A percentile compares a stretch with the other conserved stretches of the same genome.
Evolutionary conservation across 2,113 vertebrate species (phyloP).

Genomic region (Penelope pileata): DNA sequence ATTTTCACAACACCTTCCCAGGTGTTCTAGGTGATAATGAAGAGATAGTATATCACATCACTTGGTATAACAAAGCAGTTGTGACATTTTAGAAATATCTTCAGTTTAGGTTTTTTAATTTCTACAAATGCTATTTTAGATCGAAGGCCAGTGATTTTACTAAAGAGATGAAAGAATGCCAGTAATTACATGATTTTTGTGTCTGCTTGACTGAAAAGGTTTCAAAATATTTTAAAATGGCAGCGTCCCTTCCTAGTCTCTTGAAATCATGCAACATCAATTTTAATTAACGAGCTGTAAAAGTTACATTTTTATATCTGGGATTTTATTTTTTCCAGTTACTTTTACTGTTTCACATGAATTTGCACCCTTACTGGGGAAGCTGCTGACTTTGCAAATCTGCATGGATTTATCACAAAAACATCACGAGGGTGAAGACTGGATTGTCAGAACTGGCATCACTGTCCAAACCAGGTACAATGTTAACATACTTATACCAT

Average conservation of each 20-base stretch:
- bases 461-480: neutral
- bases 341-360: conserved; percentile 43
- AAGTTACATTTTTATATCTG: conserved; percentile 53
- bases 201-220: conserved; percentile 61
- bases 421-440: neutral
- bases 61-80: conserved; percentile 74
- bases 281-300: conserved; percentile 58
- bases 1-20: conserved; percentile 78
- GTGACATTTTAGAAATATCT: conserved; percentile 87
- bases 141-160: conserved; percentile 62
- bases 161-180: conserved; percentile 79
- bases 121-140: conserved; percentile 70
- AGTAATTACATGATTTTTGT: conserved; percentile 78
- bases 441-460: neutral
- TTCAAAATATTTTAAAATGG: conserved; percentile 66
- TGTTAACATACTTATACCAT: neutral
- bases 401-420: neutral
- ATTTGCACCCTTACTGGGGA: conserved; percentile 5
- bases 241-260: conserved; percentile 39
- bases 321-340: neutral
- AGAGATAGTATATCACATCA: conserved; percentile 85
- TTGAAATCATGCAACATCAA: conserved; percentile 41
- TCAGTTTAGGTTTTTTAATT: conserved; percentile 81
- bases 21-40: conserved; percentile 85
- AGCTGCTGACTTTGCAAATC: neutral